phyloP scores from a whole-genome alignment of 1,140 invertebrate species.

The Cherax quadricarinatus region DNA sequence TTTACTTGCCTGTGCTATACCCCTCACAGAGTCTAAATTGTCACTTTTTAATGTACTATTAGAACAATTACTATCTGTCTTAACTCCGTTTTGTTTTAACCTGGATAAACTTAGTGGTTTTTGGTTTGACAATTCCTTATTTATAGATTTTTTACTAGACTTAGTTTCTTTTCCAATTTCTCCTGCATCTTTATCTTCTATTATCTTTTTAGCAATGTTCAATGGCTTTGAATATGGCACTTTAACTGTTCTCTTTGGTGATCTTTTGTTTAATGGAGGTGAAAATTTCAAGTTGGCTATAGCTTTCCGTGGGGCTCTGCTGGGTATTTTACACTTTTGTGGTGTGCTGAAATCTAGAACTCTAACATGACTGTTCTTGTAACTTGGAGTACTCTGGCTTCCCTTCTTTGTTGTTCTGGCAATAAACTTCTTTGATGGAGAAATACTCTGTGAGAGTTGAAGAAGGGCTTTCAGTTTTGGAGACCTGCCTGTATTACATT shows the following conservation, averaged over 20 bases:
- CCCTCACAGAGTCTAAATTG: background rate
- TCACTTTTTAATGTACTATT: background rate
- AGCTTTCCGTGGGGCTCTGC: slow-evolving; percentile 11
- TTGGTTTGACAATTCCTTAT: background rate
- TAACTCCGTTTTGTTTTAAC: background rate
- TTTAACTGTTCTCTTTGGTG: background rate
- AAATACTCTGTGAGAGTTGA: slow-evolving; percentile 42
- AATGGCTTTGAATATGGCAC: background rate
- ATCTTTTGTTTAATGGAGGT: slow-evolving; percentile 1
- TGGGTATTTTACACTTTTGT: slow-evolving; percentile 20
- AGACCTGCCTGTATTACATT: slow-evolving; percentile 33
- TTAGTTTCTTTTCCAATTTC: background rate
- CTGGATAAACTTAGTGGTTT: background rate
- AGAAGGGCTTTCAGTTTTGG: slow-evolving; percentile 56
- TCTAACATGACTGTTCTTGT: slow-evolving; percentile 57
- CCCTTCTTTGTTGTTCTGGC: slow-evolving; percentile 37
- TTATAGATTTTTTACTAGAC: background rate
- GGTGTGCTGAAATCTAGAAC: slow-evolving; percentile 56
- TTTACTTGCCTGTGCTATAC: background rate
- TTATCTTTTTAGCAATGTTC: slow-evolving; percentile 9
- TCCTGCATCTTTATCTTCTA: slow-evolving; percentile 30
- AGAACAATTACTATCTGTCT: background rate
- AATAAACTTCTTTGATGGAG: slow-evolving; percentile 40
- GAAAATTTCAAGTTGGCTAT: slow-evolving; percentile 53
- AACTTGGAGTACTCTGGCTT: slow-evolving; percentile 58